Base-by-base conservation (phyloP, 2,888 invertebrate genomes). In the Xestobium rufovillosum region DNA sequence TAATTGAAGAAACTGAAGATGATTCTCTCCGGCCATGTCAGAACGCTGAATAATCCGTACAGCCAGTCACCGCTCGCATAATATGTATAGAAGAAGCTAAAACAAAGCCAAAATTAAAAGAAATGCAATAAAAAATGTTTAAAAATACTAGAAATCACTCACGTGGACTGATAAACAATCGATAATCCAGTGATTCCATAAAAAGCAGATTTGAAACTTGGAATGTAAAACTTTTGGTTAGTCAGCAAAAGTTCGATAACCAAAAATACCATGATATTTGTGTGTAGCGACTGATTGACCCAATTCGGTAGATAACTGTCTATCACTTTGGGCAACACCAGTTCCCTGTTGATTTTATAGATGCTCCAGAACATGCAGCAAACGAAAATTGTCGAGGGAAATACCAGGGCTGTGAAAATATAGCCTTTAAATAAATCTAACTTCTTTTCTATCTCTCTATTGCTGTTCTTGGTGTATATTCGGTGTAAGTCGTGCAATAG, bases 271-370 rank as follows among this genome's bases (percentile, higher is more conserved):
- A 42, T 23, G 12, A 48, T 37, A 14, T 45, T 42, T 1, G 49
- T 49, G 25, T 49, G 49, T 4, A 48, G 11, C 3, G 39, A 48
- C 25, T 49, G 49, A 33, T 49, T 49, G 6, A 48, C 13, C 49
- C 49, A 49, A 6, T 33, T 12, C 11, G 49, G 48, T 14, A 49
- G 17, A 11, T 34, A 43, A n/a, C 42, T 36, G 14, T 49, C 49
- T 28, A 39, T 32, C 31, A 44, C 42, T 17, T 42, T 37, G 2
- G 49, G 48, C 13, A 47, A 31, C n/a, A 49, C 46, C 42, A 36
- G 41, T 31, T 50, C 50, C 34, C 50, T 40, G 38, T 50, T 39
- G 9, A 50, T 45, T 17, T 33, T 40, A 33, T 45, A 50, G 4
- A 50, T 31, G 14, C 38, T 34, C 50, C 50, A 50, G 27, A 50